These are phyloP conservation scores for Callosobruchus maculatus DNA, from an alignment of 2,888 invertebrate genomes.

Conservation along the genomic window DNA sequence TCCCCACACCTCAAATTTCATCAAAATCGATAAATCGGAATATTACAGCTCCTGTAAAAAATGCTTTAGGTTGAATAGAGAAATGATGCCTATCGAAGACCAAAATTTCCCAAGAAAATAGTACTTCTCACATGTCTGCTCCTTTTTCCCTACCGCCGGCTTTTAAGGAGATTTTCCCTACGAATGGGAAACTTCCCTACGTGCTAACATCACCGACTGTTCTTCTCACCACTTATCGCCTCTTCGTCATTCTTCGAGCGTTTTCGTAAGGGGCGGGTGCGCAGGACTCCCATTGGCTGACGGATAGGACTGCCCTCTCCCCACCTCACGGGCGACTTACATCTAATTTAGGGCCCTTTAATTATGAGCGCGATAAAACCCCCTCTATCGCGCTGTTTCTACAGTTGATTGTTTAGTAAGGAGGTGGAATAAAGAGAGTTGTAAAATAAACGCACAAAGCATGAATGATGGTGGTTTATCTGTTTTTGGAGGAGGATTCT, in stretches of 20 bases:
- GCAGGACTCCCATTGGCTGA: neutral
- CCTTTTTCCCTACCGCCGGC: no score
- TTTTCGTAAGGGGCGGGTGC: neutral
- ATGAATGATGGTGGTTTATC: neutral
- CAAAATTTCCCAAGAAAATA: no score
- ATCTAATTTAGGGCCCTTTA: constrained; percentile 40
- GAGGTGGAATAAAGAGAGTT: neutral
- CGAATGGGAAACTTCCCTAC: neutral
- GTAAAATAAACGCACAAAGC: neutral
- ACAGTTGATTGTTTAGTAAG: constrained; percentile 22
- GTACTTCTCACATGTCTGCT: no score
- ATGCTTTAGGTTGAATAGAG: no score
- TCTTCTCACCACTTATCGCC: constrained; percentile 21
- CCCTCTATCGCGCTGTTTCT: neutral
- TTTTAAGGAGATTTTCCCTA: no score
- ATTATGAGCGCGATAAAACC: constrained; percentile 32
- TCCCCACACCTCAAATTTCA: no score
- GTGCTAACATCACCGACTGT: neutral
- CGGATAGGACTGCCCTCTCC: constrained; percentile 22
- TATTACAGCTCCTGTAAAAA: no score
- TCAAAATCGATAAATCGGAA: no score
- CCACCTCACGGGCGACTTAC: constrained; percentile 10
- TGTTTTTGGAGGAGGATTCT: neutral
- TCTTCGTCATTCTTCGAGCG: constrained; percentile 8
- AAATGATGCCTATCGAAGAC: no score